A percentile compares a stretch with the other conserved stretches of the same genome.
phyloP scores from a whole-genome alignment of 1,140 invertebrate species.

The Contarinia nasturtii region DNA sequence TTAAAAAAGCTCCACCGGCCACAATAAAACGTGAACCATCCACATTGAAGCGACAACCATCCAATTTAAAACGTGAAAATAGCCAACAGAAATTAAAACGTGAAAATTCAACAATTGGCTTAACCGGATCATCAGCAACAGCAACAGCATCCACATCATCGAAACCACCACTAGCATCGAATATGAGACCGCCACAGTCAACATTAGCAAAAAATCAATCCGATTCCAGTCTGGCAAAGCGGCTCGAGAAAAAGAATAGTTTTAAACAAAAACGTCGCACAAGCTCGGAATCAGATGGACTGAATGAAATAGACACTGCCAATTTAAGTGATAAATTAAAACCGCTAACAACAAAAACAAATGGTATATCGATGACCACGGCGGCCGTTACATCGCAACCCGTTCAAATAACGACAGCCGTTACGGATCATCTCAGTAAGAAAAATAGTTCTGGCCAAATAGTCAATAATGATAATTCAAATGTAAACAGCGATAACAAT shows the following conservation, averaged over 20 bases:
- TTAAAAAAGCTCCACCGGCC: conserved; percentile 3
- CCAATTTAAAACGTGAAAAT: neutral
- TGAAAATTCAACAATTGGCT: neutral
- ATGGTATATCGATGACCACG: conserved; percentile 30
- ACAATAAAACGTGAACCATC: neutral
- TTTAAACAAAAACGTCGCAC: neutral
- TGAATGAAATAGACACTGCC: neutral
- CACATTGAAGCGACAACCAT: conserved; percentile 1
- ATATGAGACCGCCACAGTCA: no score
- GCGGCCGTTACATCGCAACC: conserved; percentile 30
- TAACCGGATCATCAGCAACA: neutral
- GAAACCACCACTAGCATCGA: no score
- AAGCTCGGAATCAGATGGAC: neutral
- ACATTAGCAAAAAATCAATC: neutral
- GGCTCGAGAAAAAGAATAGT: neutral
- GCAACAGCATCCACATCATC: neutral
- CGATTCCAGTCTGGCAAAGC: neutral
- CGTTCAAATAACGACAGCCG: conserved; percentile 26
- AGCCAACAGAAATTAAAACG: neutral
- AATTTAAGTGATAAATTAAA: neutral
- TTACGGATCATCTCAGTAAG: conserved; percentile 23
- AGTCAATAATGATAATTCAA: no score
- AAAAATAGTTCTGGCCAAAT: conserved; percentile 1
- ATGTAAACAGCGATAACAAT: no score
- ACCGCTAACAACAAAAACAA: conserved; percentile 2